Percentiles rank a stretch among this genome's conserved stretches.
Evolutionary conservation across 2,113 vertebrate species (phyloP).

Genomic region (Melierax canorus): DNA sequence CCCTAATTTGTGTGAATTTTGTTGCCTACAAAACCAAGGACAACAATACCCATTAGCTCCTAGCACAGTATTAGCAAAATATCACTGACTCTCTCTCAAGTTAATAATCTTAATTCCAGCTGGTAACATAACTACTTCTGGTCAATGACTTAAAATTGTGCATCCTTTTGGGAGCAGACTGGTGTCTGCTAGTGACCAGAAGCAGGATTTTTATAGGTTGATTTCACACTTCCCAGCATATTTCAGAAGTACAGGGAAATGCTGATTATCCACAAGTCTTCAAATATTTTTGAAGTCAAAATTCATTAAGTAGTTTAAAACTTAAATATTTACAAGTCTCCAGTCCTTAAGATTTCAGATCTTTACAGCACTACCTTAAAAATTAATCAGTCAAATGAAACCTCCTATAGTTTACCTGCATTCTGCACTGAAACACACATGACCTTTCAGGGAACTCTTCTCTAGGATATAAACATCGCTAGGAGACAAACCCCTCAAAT

Average conservation of each 20-base stretch:
- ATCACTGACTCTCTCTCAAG: background rate
- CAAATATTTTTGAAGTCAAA: background rate
- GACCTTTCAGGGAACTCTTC: background rate
- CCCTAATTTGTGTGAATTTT: slow-evolving; percentile 8
- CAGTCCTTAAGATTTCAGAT: background rate
- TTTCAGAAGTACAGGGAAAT: background rate
- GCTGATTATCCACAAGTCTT: background rate
- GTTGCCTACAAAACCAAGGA: slow-evolving; percentile 17
- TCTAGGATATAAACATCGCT: rapidly evolving
- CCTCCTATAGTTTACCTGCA: background rate
- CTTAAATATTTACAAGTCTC: background rate
- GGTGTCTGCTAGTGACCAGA: background rate
- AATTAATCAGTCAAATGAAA: background rate
- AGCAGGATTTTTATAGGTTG: background rate
- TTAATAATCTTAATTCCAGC: background rate
- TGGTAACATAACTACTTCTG: background rate
- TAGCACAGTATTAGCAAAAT: background rate
- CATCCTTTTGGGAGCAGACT: background rate
- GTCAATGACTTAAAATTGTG: background rate
- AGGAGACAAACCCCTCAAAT: background rate
- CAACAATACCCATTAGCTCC: background rate
- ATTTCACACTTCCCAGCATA: background rate
- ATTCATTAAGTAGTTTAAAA: background rate
- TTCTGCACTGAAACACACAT: background rate
- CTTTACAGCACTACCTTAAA: background rate